Base-by-base conservation (phyloP, 2,113 vertebrate genomes). In the Pampusana beccarii region DNA sequence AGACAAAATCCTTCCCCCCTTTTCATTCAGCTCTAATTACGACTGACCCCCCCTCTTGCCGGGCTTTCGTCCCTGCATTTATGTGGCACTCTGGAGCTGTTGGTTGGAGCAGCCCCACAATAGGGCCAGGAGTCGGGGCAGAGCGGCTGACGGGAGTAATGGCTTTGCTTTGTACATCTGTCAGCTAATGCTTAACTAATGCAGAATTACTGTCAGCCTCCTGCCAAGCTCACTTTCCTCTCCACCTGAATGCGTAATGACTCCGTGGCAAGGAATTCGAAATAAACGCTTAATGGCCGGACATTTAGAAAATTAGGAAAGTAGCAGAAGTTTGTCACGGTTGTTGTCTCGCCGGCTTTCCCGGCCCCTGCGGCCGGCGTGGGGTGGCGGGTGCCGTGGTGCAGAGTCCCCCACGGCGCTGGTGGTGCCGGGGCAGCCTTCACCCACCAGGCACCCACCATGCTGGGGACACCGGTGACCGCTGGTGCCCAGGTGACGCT, bases 101-200 rank as follows among this genome's bases (percentile, higher is more conserved):
- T 94, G 80, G 85, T 86, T 96, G 93, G 80, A 93, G 89, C 90
- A 95, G 65, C 91, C 83, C 65, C 84, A 94, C 88, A 96, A 92
- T 75, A 58, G 92, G 85, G 86, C 73, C 72, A 87, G 85, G 89
- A 93, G 86, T 61, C 21, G 21, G 94, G 94, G 92, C 96, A 96
- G 72, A 80, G 84, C 2, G 14, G 88, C 86, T 91, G 95, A 94
- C 31, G 86, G 82, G 95, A 96, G 96, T 96, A 95, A 95, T 95
- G 86, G 90, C 86, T 97, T 96, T 93, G 95, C 92, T 96, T 97
- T 96, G 90, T 95, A 96, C 81, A 87, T 93, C 97, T 96, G 97
- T 97, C 97, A 95, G 82, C 95, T 96, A 96, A 95, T 92, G 94
- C 94, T 95, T 96, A 95, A 95, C 96, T 96, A 97, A 96, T 95